These are phyloP conservation scores for Plectrocnemia conspersa DNA, from an alignment of 1,140 invertebrate species.

Conservation along the genomic window DNA sequence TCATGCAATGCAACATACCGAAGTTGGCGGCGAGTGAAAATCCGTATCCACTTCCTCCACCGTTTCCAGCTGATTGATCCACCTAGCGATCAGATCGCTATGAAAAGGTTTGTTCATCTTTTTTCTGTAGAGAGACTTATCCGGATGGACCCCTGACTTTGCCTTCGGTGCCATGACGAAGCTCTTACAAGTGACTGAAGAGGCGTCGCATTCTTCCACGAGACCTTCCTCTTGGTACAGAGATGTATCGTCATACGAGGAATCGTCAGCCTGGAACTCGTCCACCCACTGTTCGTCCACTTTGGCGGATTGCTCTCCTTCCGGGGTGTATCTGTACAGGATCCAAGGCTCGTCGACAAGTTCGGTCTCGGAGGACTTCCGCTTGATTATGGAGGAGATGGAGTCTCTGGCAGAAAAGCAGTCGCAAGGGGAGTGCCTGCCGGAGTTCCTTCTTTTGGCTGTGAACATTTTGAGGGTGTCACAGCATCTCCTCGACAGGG, in stretches of 20 bases:
- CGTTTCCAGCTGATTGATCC: conserved; percentile 33
- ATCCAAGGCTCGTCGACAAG: conserved; percentile 22
- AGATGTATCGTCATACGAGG: conserved; percentile 25
- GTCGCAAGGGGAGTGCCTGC: conserved; percentile 20
- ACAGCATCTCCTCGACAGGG: too few species aligned
- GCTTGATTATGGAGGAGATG: conserved; percentile 15
- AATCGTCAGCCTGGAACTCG: conserved; percentile 6
- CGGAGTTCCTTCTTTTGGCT: too few species aligned
- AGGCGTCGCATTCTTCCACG: conserved; percentile 23
- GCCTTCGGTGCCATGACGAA: conserved; percentile 17
- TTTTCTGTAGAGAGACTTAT: conserved; percentile 11
- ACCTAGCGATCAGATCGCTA: conserved; percentile 25
- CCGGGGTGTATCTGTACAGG: conserved; percentile 24
- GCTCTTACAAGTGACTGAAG: conserved; percentile 18
- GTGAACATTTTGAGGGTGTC: too few species aligned
- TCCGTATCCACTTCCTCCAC: conserved; percentile 34
- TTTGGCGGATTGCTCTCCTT: conserved; percentile 20
- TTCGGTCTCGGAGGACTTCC: conserved; percentile 6
- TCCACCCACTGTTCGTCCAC: conserved; percentile 22
- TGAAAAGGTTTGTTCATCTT: conserved; percentile 21
- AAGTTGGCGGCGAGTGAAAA: conserved; percentile 28
- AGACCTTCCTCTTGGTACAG: conserved; percentile 24
- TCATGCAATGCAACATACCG: conserved; percentile 25
- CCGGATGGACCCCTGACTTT: not conserved
- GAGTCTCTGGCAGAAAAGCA: conserved; percentile 21